Conservation (phyloP, 2,888 invertebrate genomes). For the Lepidochrysops patricia region DNA sequence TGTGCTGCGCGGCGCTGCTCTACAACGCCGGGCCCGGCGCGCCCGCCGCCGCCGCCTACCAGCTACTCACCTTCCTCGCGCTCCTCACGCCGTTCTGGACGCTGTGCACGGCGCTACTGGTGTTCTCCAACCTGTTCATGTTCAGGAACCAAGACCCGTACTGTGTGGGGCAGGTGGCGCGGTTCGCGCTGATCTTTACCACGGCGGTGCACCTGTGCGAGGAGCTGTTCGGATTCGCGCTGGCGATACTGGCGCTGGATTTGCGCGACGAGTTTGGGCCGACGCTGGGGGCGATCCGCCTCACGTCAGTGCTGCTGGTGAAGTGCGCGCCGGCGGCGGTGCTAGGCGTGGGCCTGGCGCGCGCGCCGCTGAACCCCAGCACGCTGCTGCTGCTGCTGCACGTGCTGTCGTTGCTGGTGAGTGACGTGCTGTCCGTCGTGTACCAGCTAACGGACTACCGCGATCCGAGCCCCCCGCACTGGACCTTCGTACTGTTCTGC, state of each 20-base stretch:
- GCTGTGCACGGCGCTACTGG: conserved; percentile 19
- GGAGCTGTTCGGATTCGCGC: background rate
- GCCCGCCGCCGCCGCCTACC: background rate
- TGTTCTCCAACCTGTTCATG: conserved; percentile 23
- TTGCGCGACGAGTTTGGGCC: conserved; percentile 1
- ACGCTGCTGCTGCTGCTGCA: background rate
- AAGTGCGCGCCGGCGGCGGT: conserved; percentile 14
- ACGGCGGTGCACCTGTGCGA: conserved; percentile 19
- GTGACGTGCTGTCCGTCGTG: background rate
- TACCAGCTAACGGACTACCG: conserved; percentile 8
- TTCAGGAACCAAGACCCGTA: conserved; percentile 18
- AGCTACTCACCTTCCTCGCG: conserved; percentile 8
- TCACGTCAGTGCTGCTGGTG: conserved; percentile 20
- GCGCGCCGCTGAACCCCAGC: background rate
- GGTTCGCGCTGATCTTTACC: conserved; percentile 15
- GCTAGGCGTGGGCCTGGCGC: conserved; percentile 14
- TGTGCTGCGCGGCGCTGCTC: background rate
- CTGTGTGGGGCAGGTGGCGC: conserved; percentile 15
- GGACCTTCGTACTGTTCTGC: background rate
- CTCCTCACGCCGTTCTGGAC: conserved; percentile 23
- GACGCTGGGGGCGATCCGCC: conserved; percentile 13
- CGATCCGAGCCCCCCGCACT: background rate
- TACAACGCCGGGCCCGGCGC: background rate
- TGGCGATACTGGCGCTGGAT: background rate
- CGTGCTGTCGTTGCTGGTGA: background rate